Evolutionary conservation across 2,888 invertebrate species (phyloP), one percentile per base, ranked within the genome.

Genomic region (Ormia ochracea): DNA sequence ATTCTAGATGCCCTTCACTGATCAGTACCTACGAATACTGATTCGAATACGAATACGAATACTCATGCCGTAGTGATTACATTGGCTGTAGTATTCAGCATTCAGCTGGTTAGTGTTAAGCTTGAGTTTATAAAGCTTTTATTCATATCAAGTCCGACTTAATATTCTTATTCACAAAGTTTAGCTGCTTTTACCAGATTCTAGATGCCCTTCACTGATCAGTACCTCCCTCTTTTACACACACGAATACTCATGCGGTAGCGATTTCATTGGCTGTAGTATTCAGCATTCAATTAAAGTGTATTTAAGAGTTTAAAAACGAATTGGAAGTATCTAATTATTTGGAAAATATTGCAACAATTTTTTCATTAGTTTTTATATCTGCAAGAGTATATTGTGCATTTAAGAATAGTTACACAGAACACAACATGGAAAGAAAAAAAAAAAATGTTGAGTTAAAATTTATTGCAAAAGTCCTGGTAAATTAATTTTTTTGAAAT

Each of bases 301-400:
- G 14, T 50, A 12, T 38, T 69, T 73, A 63, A 68, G 48, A 48
- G 38, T 17, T 31, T 19, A 36, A 50, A 74, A 48, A 41, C 41
- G 41, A 77, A 65, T 65, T 70, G 33, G n/a, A 70, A 70, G 70
- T 69, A 58, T 65, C 45, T 65, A 77, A 77, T 77, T 77, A 77
- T 58, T 38, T 19, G 45, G 17, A 56, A 68, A 69, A 38, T 33
- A 43, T 56, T 65, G 21, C 26, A 69, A 28, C 1, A 6, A 61
- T n/a, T 23, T 14, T 19, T 14, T 10, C 2, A 43, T 21, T 14
- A 10, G 10, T 3, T 28, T 31, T 14, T 14, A 19, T 31, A 31
- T 1, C 17, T 14, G 4, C 1, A 52, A 3, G 10, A 19, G 9
- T 19, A 19, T 2, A 26, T 38, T 65, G 9, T 33, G 12, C 26